phyloP scores from a whole-genome alignment of 1,140 invertebrate species.

The Ips nitidus region DNA sequence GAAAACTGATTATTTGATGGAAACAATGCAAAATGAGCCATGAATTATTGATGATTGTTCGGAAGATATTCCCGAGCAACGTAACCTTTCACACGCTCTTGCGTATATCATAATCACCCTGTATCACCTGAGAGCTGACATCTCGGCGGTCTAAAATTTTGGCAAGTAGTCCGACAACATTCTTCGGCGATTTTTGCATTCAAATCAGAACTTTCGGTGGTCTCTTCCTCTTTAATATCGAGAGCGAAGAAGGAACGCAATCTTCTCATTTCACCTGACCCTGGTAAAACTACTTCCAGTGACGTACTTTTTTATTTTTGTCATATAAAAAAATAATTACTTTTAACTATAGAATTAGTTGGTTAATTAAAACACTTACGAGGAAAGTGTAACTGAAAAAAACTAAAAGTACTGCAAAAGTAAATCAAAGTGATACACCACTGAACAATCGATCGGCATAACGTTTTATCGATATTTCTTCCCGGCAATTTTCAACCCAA shows the following conservation, averaged over 20 bases:
- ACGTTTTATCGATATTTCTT: too few species aligned
- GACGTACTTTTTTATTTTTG: background rate
- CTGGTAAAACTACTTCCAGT: slow-evolving; percentile 8
- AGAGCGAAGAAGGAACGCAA: slow-evolving; percentile 15
- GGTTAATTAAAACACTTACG: too few species aligned
- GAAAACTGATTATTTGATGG: too few species aligned
- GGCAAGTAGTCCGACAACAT: slow-evolving; percentile 21
- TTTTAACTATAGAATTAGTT: too few species aligned
- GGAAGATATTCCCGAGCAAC: background rate
- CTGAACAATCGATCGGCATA: too few species aligned
- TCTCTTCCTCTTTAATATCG: slow-evolving; percentile 23
- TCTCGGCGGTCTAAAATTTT: slow-evolving; percentile 1
- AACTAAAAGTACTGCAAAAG: too few species aligned
- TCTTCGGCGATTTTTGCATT: slow-evolving; percentile 20
- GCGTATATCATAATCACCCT: background rate
- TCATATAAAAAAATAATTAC: too few species aligned
- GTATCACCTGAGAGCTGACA: background rate
- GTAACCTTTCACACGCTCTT: slow-evolving; percentile 8
- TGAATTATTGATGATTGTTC: too few species aligned
- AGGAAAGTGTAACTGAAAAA: too few species aligned
- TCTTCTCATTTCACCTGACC: slow-evolving; percentile 22
- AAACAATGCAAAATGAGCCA: too few species aligned
- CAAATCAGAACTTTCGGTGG: slow-evolving; percentile 26
- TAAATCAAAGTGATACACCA: too few species aligned
- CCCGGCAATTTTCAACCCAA: slow-evolving; percentile 12